These are phyloP conservation scores for Prorops nasuta DNA, from an alignment of 1,140 invertebrate genomes.

Conservation along the genomic window DNA sequence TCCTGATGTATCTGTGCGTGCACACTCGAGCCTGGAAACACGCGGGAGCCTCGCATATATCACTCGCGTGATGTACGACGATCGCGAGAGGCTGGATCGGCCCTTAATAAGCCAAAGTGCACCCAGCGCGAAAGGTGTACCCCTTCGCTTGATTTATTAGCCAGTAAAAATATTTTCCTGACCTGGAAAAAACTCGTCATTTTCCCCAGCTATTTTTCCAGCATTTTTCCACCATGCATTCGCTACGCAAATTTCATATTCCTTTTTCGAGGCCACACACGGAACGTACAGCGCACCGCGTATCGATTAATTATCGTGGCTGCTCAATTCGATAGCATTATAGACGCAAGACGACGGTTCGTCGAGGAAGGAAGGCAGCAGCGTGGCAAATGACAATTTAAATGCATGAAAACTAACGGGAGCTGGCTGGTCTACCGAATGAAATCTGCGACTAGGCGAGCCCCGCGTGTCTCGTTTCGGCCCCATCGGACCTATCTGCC, in stretches of 20 bases:
- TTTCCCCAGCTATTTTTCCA: neutral
- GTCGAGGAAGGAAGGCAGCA: neutral
- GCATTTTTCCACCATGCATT: too few relatives aligned
- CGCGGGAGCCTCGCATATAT: too few relatives aligned
- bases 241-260: too few relatives aligned
- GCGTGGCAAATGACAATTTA: conserved; percentile 35
- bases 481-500: conserved; percentile 16
- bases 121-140: neutral
- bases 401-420: conserved; percentile 37
- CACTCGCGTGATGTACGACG: too few relatives aligned
- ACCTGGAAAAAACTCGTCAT: neutral
- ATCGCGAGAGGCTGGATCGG: too few relatives aligned
- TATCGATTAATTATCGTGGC: neutral
- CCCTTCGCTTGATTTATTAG: conserved; percentile 5
- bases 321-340: neutral
- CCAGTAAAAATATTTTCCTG: neutral
- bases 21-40: too few relatives aligned
- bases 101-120: too few relatives aligned
- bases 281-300: too few relatives aligned
- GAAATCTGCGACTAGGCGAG: conserved; percentile 19
- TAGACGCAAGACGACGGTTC: neutral
- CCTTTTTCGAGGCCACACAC: neutral
- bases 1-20: too few relatives aligned
- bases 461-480: conserved; percentile 23
- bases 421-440: conserved; percentile 14